Conservation (phyloP, 2,113 vertebrate genomes). For the Zosterops japonicus region DNA sequence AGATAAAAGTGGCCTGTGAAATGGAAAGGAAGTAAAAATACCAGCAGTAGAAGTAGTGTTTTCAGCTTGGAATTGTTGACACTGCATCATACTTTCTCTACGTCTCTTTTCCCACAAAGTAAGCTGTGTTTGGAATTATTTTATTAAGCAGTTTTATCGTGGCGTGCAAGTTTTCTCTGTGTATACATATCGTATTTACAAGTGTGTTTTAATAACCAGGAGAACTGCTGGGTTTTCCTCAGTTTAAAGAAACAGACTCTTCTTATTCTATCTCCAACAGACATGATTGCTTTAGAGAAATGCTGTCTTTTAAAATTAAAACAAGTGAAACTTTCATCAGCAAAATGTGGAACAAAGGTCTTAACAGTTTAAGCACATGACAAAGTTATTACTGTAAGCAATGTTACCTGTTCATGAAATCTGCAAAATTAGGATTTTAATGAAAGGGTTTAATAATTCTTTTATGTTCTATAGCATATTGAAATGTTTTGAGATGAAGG, state of each 20-base stretch:
- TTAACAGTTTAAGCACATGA: neutral
- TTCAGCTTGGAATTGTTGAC: neutral
- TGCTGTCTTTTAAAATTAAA: neutral
- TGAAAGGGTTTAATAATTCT: neutral
- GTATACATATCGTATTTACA: neutral
- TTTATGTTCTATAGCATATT: neutral
- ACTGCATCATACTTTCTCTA: neutral
- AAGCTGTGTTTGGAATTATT: neutral
- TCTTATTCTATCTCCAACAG: neutral
- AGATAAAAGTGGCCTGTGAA: neutral
- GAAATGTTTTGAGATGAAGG: neutral
- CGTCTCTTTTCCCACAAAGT: neutral
- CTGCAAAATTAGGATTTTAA: neutral
- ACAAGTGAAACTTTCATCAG: neutral
- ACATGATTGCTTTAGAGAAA: neutral
- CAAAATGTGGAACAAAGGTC: neutral
- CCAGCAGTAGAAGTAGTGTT: neutral
- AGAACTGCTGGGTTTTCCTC: neutral
- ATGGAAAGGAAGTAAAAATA: neutral
- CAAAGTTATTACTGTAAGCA: neutral
- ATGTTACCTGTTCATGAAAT: neutral
- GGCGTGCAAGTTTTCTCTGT: neutral
- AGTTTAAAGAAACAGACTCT: neutral
- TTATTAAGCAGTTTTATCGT: neutral
- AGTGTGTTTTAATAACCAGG: neutral